Evolutionary conservation across 2,113 vertebrate genomes (phyloP).

Genomic region (Eonycteris spelaea): DNA sequence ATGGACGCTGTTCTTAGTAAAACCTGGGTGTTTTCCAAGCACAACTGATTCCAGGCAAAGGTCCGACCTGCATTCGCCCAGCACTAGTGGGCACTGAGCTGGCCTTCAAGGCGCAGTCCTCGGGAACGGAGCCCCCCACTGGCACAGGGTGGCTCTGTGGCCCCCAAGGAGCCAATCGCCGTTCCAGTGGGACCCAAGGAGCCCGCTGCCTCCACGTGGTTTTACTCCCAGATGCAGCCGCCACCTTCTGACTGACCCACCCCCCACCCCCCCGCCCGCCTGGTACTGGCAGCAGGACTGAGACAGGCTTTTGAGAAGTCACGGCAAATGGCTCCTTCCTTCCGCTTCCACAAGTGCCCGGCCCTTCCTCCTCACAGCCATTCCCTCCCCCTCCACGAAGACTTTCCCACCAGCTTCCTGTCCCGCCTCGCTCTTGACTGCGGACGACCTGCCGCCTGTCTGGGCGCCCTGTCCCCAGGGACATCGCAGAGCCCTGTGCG

Average conservation of each 20-base stretch:
- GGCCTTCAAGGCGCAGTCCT: not conserved
- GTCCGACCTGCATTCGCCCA: not conserved
- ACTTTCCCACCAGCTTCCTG: not conserved
- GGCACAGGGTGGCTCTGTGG: not conserved
- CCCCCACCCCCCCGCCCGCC: too few species aligned
- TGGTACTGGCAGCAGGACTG: not conserved
- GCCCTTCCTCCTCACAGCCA: not conserved
- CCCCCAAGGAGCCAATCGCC: not conserved
- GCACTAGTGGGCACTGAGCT: not conserved
- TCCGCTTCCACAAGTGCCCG: accelerated
- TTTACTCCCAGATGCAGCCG: too few species aligned
- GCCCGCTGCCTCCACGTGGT: not conserved
- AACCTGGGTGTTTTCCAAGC: too few species aligned
- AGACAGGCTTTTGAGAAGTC: not conserved
- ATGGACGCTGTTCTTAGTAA: too few species aligned
- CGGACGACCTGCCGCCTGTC: accelerated
- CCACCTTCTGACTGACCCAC: accelerated
- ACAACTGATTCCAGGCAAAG: not conserved
- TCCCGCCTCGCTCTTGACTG: not conserved
- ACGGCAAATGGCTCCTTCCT: accelerated
- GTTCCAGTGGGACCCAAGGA: accelerated
- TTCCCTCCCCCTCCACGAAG: not conserved
- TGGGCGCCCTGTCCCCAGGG: too few species aligned
- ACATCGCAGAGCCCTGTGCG: accelerated
- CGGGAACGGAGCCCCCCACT: too few species aligned